Evolutionary conservation across 2,888 invertebrate genomes (phyloP).

Genomic region (Ctena decussata): DNA sequence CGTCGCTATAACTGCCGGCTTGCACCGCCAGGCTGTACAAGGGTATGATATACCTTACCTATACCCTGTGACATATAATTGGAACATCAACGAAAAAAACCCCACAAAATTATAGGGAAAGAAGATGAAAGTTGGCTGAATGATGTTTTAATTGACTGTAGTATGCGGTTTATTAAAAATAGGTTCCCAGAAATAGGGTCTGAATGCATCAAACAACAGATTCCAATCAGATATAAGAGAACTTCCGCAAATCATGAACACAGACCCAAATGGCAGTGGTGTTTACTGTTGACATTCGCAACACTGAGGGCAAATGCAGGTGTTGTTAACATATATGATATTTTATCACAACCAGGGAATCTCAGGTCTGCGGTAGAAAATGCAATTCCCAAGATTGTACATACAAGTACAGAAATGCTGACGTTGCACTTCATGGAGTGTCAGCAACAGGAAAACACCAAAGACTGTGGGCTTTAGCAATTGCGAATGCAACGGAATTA

Average conservation of each 20-base stretch:
- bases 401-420: neutral
- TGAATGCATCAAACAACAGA: neutral
- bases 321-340: neutral
- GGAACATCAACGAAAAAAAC: neutral
- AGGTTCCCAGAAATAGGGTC: neutral
- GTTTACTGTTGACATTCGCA: neutral
- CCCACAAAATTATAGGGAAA: neutral
- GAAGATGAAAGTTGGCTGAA: neutral
- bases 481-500: neutral
- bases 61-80: too few relatives aligned
- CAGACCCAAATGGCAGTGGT: neutral
- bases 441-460: neutral
- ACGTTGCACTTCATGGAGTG: neutral
- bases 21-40: too few relatives aligned
- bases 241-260: neutral
- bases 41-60: too few relatives aligned
- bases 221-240: neutral
- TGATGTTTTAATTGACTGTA: neutral
- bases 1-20: too few relatives aligned
- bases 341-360: neutral
- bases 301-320: neutral
- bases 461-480: neutral
- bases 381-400: neutral
- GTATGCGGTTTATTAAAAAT: neutral
- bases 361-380: neutral